A percentile compares a stretch with the other conserved stretches of the same genome.
phyloP scores from a whole-genome alignment of 2,113 vertebrate species.

The Panthera uncia region DNA sequence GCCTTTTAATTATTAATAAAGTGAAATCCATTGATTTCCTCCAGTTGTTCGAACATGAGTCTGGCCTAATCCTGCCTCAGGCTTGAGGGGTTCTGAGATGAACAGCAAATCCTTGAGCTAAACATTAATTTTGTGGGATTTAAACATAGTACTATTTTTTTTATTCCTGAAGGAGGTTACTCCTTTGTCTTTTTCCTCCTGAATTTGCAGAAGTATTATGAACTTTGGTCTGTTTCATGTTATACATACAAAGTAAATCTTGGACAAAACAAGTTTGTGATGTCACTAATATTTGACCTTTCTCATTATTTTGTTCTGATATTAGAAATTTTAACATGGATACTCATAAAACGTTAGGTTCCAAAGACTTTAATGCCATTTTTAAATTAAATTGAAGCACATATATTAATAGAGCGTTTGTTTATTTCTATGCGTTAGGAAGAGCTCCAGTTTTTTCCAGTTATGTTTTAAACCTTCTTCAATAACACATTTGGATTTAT shows the following conservation, averaged over 20 bases:
- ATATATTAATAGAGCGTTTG: neutral
- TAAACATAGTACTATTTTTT: conserved; percentile 73
- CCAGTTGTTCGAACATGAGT: conserved; percentile 88
- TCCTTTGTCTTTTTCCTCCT: conserved; percentile 71
- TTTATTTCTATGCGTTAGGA: neutral
- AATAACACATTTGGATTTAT: conserved; percentile 65
- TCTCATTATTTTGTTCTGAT: conserved; percentile 51
- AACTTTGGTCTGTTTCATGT: conserved; percentile 68
- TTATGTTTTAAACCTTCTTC: conserved; percentile 51
- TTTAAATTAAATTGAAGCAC: conserved; percentile 4
- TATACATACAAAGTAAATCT: conserved; percentile 61
- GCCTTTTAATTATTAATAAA: conserved; percentile 94
- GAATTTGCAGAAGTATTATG: conserved; percentile 73
- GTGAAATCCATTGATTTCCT: conserved; percentile 91
- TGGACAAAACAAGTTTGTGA: conserved; percentile 60
- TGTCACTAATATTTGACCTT: conserved; percentile 52
- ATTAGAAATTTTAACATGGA: neutral
- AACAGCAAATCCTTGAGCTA: conserved; percentile 88
- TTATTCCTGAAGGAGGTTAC: conserved; percentile 76
- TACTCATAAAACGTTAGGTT: neutral
- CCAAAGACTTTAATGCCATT: neutral
- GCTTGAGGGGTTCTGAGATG: conserved; percentile 83
- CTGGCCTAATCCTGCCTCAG: conserved; percentile 88
- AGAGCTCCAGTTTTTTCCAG: conserved; percentile 14
- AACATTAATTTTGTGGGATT: conserved; percentile 89